Evolutionary conservation across 2,797 vertebrate genomes (phyloP), one percentile per base, ranked within the genome.

Genomic region (Arrhamphus sclerolepis): DNA sequence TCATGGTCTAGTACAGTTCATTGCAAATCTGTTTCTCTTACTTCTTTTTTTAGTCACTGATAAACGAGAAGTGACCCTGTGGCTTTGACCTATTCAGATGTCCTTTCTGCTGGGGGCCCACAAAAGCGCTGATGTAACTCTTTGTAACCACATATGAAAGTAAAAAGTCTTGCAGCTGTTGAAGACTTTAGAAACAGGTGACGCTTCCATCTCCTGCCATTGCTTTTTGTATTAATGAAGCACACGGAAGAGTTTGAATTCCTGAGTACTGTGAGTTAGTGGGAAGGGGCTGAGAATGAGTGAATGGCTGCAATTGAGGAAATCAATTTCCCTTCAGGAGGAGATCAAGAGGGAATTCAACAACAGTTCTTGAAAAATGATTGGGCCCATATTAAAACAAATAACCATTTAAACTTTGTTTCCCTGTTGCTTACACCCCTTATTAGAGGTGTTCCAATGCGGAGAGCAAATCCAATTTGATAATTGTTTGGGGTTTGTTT

Each of bases 401-500:
- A 75, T 75, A 48, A 53, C 59, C 58, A 46, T 72, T 67, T 75
- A 41, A 50, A 61, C 60, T 50, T 57, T 26, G 59, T 62, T 57
- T 67, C 39, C 72, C 40, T 0, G n/a, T 14, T 66, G 75, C 62
- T 68, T 59, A 56, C 24, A 34, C 58, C 21, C 20, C 64, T 39
- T 66, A 46, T 71, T 49, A 10, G n/a, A 5, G 38, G 41, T 21
- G 61, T 24, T 48, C 54, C 26, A 10, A 49, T 53, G 28, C n/a
- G 19, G 26, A 56, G 46, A 28, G 47, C 54, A 62, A 61, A 49
- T 48, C 65, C 42, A 34, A 5, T 58, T 34, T 0, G 21, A 47
- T 74, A 61, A 80, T 70, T 78, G 70, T 73, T 75, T 49, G 18
- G 62, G 22, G 62, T 54, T 77, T 79, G 70, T 68, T 82, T 71